Evolutionary conservation across 1,140 invertebrate species (phyloP).

Genomic region (Asobara japonica): DNA sequence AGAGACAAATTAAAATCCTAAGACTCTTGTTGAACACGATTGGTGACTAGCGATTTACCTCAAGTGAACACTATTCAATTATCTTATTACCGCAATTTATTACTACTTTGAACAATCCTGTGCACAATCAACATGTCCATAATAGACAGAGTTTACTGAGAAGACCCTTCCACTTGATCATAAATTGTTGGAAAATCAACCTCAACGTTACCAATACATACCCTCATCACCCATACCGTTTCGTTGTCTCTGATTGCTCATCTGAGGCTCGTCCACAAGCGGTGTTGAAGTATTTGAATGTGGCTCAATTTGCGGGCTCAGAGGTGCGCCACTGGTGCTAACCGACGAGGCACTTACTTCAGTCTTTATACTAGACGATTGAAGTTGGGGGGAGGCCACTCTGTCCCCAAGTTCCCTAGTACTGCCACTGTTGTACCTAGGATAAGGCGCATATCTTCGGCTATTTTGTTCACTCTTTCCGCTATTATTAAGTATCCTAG

Average conservation of each 20-base stretch:
- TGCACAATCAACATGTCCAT: neutral
- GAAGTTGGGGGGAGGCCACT: slow-evolving; percentile 49
- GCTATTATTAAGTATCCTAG: slow-evolving; percentile 74
- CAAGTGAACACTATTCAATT: no score
- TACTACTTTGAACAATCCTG: no score
- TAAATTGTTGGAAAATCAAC: neutral
- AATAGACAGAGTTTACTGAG: neutral
- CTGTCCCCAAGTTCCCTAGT: slow-evolving; percentile 47
- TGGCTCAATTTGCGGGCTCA: slow-evolving; percentile 66
- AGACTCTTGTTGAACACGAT: no score
- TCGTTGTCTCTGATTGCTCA: slow-evolving; percentile 59
- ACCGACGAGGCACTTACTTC: slow-evolving; percentile 60
- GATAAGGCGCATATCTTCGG: slow-evolving; percentile 59
- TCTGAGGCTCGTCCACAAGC: slow-evolving; percentile 70
- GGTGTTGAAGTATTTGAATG: slow-evolving; percentile 74
- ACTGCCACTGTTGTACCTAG: slow-evolving; percentile 51
- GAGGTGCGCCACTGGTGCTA: slow-evolving; percentile 62
- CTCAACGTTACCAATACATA: slow-evolving; percentile 41
- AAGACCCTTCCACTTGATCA: neutral
- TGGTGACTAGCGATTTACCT: no score
- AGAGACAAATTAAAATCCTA: no score
- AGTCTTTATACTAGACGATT: slow-evolving; percentile 52
- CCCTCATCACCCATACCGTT: slow-evolving; percentile 60
- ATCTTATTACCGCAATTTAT: no score
- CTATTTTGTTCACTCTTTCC: slow-evolving; percentile 47